These are phyloP conservation scores for Drosophila vallismaia DNA, from an alignment of 2,888 invertebrate species.

Conservation along the genomic window DNA sequence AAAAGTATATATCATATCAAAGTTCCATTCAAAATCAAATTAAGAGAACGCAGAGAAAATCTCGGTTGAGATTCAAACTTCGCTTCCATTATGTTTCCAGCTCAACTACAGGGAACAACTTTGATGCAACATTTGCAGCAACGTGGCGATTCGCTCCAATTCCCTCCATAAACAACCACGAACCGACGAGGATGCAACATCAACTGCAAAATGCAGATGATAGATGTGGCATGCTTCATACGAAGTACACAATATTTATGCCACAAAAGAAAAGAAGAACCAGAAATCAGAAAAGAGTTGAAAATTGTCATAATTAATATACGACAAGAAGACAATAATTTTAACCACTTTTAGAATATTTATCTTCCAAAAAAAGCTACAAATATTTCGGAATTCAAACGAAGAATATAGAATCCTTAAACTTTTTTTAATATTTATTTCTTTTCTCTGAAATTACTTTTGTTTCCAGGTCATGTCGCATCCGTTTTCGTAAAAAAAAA, in stretches of 20 bases:
- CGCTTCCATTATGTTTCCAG: constrained; percentile 32
- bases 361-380: too few relatives aligned
- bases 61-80: neutral
- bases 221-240: constrained; percentile 46
- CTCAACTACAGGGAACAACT: constrained; percentile 5
- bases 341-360: too few relatives aligned
- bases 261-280: constrained; percentile 29
- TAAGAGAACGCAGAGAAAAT: neutral
- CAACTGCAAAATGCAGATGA: constrained; percentile 28
- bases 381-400: too few relatives aligned
- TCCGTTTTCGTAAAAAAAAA: neutral
- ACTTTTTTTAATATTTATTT: neutral
- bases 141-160: constrained; percentile 68
- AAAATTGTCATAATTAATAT: too few relatives aligned
- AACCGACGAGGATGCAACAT: constrained; percentile 15
- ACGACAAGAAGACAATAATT: too few relatives aligned
- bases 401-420: too few relatives aligned
- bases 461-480: neutral
- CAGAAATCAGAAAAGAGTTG: neutral
- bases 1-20: too few relatives aligned
- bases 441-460: neutral
- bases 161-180: constrained; percentile 44
- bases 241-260: constrained; percentile 50
- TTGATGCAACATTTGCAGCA: constrained; percentile 68
- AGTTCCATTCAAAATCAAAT: neutral